These are phyloP conservation scores for Drosophila quadrilineata DNA, from an alignment of 1,140 invertebrate species.

Conservation along the genomic window DNA sequence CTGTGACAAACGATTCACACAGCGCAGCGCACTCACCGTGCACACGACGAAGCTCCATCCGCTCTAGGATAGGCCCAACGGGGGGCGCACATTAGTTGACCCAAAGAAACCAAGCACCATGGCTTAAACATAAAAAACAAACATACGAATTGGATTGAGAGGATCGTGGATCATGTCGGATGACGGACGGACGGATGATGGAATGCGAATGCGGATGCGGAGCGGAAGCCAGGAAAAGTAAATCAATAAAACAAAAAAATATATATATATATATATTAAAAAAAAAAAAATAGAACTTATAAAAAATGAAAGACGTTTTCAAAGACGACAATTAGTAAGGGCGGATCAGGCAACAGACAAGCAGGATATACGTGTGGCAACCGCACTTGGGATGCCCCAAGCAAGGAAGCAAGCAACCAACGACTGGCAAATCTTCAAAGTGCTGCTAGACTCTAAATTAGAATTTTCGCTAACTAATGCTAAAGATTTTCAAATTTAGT, in stretches of 20 bases:
- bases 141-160: conserved; percentile 6
- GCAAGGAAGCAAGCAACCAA: conserved; percentile 58
- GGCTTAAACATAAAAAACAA: conserved; percentile 34
- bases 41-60: conserved; percentile 80
- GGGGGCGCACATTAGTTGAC: conserved; percentile 54
- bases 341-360: conserved; percentile 7
- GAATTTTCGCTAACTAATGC: conserved; percentile 64
- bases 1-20: conserved; percentile 79
- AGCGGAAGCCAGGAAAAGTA: conserved; percentile 7
- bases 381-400: neutral
- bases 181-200: conserved; percentile 1
- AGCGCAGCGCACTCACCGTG: conserved; percentile 77
- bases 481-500: conserved; percentile 31
- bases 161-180: neutral
- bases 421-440: conserved; percentile 74
- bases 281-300: too few relatives aligned
- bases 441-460: conserved; percentile 73
- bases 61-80: conserved; percentile 77
- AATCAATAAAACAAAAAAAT: conserved; percentile 28
- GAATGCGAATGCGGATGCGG: neutral
- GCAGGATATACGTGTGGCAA: neutral
- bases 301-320: conserved; percentile 78
- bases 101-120: conserved; percentile 31
- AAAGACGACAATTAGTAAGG: conserved; percentile 55
- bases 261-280: too few relatives aligned